Evolutionary conservation across 2,888 invertebrate genomes (phyloP), one percentile per base, ranked within the genome.

Genomic region (Polyommatus icarus): DNA sequence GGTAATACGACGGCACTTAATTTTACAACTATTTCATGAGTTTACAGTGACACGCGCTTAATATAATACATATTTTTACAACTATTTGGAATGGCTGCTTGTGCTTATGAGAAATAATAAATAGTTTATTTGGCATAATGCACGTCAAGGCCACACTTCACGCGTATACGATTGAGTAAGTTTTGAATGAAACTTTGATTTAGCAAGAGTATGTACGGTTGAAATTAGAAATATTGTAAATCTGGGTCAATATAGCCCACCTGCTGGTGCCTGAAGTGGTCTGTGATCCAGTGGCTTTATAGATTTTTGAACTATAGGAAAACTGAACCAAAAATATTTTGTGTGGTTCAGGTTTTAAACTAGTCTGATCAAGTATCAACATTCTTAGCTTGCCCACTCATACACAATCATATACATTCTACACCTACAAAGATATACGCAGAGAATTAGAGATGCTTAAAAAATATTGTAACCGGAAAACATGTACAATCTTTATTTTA

Each of bases 151-250:
- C 67, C 67, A 29, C 67, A 67, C 29, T 67, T 67, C 67, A 67
- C 29, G 67, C 67, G 67, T 67, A 67, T 67, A 67, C 15, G 67
- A 67, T 67, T 67, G 67, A 67, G 67, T 67, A 67, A 67, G 67
- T 67, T 67, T 67, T 32, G 67, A 67, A 67, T 67, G 29, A 67
- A 67, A 67, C 29, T 67, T 67, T 67, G 67, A 67, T 67, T 67
- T 67, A 67, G 67, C 67, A 67, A 67, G 67, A 67, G 29, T 15
- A 32, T 67, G 67, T 67, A 67, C 67, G 1, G 67, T 67, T 24
- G 32, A 67, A 67, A 67, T 67, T 67, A 67, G 67, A 67, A 67
- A 29, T 29, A 67, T 67, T 12, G 20, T 67, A 29, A 46, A 67
- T 67, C 67, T 67, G 29, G 67, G 67, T 67, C 67, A 67, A 67